Base-by-base conservation (phyloP, 2,888 invertebrate genomes). In the Copidosoma aretas region DNA sequence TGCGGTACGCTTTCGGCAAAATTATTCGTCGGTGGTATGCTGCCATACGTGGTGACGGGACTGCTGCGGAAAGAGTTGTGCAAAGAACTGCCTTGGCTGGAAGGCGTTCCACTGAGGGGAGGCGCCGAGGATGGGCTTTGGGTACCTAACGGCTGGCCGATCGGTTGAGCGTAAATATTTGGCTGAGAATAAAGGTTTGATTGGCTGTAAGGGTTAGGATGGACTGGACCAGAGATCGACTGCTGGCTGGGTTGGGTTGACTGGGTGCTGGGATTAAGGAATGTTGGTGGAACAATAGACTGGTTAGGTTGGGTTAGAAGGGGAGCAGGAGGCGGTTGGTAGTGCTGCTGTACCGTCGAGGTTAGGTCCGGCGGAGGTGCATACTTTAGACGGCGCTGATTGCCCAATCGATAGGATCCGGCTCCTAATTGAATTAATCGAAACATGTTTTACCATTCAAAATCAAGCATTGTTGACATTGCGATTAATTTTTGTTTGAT, bases 321-420 rank as follows among this genome's bases (percentile, higher is more conserved):
- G 1, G 67, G 22, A 0, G 66, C 56, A 4, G 65, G 19, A 10
- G 67, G 59, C 66, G 41, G 56, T 24, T 57, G 66, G 5, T 39
- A 67, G 21, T 19, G 68, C 43, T 24, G 59, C 22, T 15, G 60
- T 17, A 21, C 58, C 3, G 58, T 58, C 60, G 60, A 39, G 41
- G 80, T 79, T 5, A 93, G 80, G 0, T 93, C 93, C 0, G 93
- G 93, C 76, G 92, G 89, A 77, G 90, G 92, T 0, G 93, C 93
- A 82, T 94, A 93, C 5, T 88, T 85, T 77, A 91, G 90, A 80
- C 91, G 90, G 75, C 88, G 88, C 75, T 88, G 88, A 5, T 89
- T 89, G 0, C 89, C 85, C 65, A 93, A 87, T 46, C 93, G 86
- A 82, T 90, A 93, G 52, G 81, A 82, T 22, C 75, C 73, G 1